Evolutionary conservation across 2,113 vertebrate species (phyloP).

Genomic region (Planiliza haematocheilus): DNA sequence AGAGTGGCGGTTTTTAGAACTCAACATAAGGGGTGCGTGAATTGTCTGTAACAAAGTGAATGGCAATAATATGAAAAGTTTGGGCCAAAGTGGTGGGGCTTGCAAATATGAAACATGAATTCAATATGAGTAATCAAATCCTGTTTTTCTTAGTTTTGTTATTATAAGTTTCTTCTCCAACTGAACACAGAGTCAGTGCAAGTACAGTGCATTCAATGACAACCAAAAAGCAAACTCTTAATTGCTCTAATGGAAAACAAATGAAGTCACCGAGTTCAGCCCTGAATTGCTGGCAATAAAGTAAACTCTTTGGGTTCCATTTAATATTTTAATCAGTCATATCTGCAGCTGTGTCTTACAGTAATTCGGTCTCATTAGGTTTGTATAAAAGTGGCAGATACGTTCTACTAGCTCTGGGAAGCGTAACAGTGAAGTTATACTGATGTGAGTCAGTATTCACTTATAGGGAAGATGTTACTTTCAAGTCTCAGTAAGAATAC

Average conservation of each 20-base stretch:
- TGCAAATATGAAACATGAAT: too few species aligned
- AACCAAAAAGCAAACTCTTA: neutral
- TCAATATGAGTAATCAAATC: too few species aligned
- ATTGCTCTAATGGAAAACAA: neutral
- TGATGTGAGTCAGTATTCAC: neutral
- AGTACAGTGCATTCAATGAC: too few species aligned
- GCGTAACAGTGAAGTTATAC: neutral
- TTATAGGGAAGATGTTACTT: neutral
- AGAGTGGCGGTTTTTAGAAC: too few species aligned
- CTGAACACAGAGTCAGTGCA: too few species aligned
- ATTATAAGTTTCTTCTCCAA: too few species aligned
- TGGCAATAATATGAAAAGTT: too few species aligned
- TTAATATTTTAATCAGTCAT: slow-evolving; percentile 16
- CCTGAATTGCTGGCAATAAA: slow-evolving; percentile 15
- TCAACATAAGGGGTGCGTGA: too few species aligned
- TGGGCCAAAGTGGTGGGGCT: too few species aligned
- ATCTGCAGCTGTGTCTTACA: slow-evolving; percentile 7
- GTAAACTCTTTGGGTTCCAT: slow-evolving; percentile 1
- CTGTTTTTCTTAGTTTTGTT: too few species aligned
- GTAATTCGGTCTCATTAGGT: slow-evolving; percentile 23
- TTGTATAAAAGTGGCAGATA: slow-evolving; percentile 1
- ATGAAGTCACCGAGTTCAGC: neutral
- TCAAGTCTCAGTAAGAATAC: neutral
- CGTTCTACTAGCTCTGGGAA: slow-evolving; percentile 12
- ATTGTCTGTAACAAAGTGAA: too few species aligned